A percentile compares a stretch with the other conserved stretches of the same genome.
Evolutionary conservation across 2,797 vertebrate genomes (phyloP).

Genomic region (Microctenopoma lineatum): DNA sequence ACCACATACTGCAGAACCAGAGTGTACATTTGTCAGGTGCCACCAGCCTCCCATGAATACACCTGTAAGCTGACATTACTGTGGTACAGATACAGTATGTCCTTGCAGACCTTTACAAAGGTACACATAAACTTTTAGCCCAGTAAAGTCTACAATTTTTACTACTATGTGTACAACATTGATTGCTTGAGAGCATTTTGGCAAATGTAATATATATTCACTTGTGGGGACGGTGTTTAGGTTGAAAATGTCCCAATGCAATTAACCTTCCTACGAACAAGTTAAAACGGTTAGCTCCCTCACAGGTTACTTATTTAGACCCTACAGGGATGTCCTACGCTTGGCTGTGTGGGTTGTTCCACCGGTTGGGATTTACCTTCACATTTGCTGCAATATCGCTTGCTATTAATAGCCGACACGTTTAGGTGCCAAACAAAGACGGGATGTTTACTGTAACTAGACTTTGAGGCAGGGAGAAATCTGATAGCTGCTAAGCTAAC

Average conservation of each 20-base stretch:
- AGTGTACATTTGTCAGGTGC: neutral
- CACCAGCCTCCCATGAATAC: neutral
- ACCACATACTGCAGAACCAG: neutral
- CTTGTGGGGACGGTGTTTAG: neutral
- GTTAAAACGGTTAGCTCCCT: too few relatives aligned
- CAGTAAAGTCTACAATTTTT: too few relatives aligned
- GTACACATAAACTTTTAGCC: neutral
- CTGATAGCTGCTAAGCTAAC: constrained; percentile 36
- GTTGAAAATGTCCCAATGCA: neutral
- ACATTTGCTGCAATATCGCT: neutral
- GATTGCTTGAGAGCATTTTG: neutral
- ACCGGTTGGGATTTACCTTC: neutral
- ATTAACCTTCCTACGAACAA: too few relatives aligned
- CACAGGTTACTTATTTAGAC: neutral
- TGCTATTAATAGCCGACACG: neutral
- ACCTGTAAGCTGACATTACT: constrained; percentile 12
- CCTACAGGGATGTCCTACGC: too few relatives aligned
- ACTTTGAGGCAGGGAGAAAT: neutral
- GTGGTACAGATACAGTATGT: neutral
- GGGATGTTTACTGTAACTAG: neutral
- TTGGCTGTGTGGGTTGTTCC: neutral
- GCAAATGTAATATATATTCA: neutral
- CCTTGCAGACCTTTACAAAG: neutral
- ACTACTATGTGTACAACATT: fast-evolving
- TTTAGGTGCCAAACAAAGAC: neutral